phyloP scores from a whole-genome alignment of 2,888 invertebrate species.

The Hydrotaea cyrtoneurina region DNA sequence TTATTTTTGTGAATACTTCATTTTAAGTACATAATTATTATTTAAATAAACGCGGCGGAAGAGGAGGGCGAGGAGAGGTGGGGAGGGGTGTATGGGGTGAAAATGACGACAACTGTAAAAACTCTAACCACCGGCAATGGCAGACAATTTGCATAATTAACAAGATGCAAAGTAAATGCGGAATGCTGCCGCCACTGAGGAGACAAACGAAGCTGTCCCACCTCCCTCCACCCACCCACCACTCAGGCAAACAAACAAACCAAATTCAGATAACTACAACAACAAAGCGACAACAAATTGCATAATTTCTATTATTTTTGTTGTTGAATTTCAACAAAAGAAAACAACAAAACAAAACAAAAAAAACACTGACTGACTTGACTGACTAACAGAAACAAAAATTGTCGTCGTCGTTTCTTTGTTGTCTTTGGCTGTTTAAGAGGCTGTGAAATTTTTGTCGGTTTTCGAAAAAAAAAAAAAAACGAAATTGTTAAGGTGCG shows the following conservation, averaged over 20 bases:
- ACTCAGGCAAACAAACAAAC: no score
- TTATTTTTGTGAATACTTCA: slow-evolving; percentile 37
- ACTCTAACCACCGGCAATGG: slow-evolving; percentile 20
- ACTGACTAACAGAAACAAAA: no score
- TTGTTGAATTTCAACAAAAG: slow-evolving; percentile 44
- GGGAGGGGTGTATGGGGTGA: not conserved
- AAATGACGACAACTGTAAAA: slow-evolving; percentile 26
- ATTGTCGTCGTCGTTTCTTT: slow-evolving; percentile 43
- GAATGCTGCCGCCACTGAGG: slow-evolving; percentile 26
- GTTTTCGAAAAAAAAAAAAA: slow-evolving; percentile 27
- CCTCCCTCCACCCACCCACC: not conserved
- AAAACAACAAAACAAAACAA: not conserved
- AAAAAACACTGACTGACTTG: no score
- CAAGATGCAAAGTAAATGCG: slow-evolving; percentile 44
- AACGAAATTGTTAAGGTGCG: slow-evolving; percentile 44
- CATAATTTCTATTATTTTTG: slow-evolving; percentile 61
- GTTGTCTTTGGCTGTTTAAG: slow-evolving; percentile 14
- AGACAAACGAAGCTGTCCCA: slow-evolving; percentile 16
- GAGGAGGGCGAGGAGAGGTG: slow-evolving; percentile 15
- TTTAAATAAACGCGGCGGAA: slow-evolving; percentile 60
- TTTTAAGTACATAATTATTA: slow-evolving; percentile 62
- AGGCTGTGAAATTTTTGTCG: slow-evolving; percentile 56
- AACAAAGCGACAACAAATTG: slow-evolving; percentile 50
- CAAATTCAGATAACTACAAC: slow-evolving; percentile 32
- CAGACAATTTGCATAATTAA: slow-evolving; percentile 65